Evolutionary conservation across 2,888 invertebrate genomes (phyloP).

Genomic region (Thymelicus acteon): DNA sequence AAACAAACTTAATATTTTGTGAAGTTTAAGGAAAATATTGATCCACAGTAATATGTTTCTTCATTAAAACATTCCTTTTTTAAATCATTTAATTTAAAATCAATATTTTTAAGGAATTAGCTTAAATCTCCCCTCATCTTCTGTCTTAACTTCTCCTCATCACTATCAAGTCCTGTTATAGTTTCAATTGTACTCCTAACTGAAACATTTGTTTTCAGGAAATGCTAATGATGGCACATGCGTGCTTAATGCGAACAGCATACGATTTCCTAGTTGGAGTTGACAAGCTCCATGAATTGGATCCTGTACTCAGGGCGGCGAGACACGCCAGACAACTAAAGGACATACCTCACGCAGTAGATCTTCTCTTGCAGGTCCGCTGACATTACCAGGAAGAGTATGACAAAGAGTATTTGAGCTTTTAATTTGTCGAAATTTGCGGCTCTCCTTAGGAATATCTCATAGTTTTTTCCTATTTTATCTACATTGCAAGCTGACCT

Average conservation of each 20-base stretch:
- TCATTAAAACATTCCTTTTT: too few species aligned
- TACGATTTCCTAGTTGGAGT: slow-evolving; percentile 51
- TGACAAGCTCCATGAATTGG: slow-evolving; percentile 45
- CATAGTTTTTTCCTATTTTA: too few species aligned
- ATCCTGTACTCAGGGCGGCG: slow-evolving; percentile 61
- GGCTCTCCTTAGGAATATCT: too few species aligned
- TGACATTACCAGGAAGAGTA: neutral
- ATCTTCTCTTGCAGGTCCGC: slow-evolving; percentile 66
- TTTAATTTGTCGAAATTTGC: too few species aligned
- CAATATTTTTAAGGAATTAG: too few species aligned
- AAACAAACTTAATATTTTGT: neutral
- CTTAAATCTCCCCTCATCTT: too few species aligned
- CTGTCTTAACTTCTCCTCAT: neutral
- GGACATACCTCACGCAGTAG: slow-evolving; percentile 63
- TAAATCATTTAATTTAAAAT: too few species aligned
- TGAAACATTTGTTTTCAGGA: slow-evolving; percentile 53
- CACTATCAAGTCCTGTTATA: too few species aligned
- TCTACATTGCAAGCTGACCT: too few species aligned
- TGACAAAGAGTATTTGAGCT: too few species aligned
- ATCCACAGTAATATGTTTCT: too few species aligned
- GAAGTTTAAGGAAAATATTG: too few species aligned
- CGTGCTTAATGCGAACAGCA: slow-evolving; percentile 62
- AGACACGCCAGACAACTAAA: slow-evolving; percentile 72
- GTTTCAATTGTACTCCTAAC: neutral
- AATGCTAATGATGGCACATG: slow-evolving; percentile 70